A percentile compares a stretch with the other conserved stretches of the same genome.
These are phyloP conservation scores for Chionis minor DNA, from an alignment of 2,113 vertebrate genomes.

Conservation along the genomic window DNA sequence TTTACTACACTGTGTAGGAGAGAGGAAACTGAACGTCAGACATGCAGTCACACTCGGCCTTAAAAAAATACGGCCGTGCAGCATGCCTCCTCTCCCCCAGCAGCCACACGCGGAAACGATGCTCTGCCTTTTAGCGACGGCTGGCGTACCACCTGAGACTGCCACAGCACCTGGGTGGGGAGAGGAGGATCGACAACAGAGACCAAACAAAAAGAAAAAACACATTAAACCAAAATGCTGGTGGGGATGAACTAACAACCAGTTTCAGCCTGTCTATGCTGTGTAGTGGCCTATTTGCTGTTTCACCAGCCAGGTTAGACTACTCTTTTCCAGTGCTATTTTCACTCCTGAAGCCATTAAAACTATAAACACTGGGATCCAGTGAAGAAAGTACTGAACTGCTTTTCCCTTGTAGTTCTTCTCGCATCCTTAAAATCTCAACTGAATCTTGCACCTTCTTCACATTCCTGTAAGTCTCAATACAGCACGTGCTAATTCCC, in stretches of 20 bases:
- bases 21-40: neutral
- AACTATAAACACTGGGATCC: neutral
- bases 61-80: neutral
- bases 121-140: neutral
- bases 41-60: neutral
- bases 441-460: no score
- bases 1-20: neutral
- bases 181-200: no score
- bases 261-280: neutral
- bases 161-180: neutral
- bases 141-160: accelerated
- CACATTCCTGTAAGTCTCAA: neutral
- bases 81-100: neutral
- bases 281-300: neutral
- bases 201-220: neutral
- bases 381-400: neutral
- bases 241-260: neutral
- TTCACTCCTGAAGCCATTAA: neutral
- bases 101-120: neutral
- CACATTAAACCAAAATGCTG: neutral
- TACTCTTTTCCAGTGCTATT: neutral
- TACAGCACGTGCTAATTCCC: neutral
- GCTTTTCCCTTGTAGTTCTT: neutral
- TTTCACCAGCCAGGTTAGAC: neutral
- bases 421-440: neutral